These are phyloP conservation scores for Melipona beecheii DNA, from an alignment of 2,888 invertebrate genomes.

Conservation along the genomic window DNA sequence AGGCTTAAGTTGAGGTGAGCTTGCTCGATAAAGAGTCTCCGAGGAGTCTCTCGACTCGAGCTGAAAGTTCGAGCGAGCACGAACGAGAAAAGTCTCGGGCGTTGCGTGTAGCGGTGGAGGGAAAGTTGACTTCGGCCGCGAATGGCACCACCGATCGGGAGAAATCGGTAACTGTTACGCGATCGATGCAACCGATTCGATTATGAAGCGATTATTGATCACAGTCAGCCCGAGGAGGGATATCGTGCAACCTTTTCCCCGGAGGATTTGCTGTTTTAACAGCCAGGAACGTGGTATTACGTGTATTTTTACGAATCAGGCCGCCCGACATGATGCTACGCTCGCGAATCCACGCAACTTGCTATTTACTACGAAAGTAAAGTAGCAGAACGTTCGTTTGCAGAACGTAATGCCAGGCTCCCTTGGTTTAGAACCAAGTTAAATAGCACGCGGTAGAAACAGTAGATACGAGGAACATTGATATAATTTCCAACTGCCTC, in stretches of 20 bases:
- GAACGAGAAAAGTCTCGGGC: conserved; percentile 31
- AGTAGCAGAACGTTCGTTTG: background rate
- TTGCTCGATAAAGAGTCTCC: conserved; percentile 32
- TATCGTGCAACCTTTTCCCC: background rate
- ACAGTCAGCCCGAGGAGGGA: background rate
- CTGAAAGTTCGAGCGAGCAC: conserved; percentile 42
- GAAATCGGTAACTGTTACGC: conserved; percentile 45
- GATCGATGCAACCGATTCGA: conserved; percentile 30
- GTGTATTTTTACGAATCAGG: background rate
- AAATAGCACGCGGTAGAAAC: background rate
- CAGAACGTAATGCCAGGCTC: too few species aligned
- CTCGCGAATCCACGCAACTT: background rate
- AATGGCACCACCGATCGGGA: conserved; percentile 46
- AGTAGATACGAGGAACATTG: background rate
- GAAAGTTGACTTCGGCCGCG: conserved; percentile 55
- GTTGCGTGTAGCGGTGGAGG: conserved; percentile 40
- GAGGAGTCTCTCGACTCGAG: conserved; percentile 26
- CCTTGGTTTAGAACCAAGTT: background rate
- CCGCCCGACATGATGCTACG: background rate
- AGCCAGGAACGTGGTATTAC: background rate
- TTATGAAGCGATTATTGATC: conserved; percentile 14
- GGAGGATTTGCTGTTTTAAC: background rate
- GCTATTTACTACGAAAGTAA: background rate
- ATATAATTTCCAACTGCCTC: background rate
- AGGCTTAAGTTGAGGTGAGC: too few species aligned